Evolutionary conservation across 1,140 invertebrate species (phyloP), one percentile per base, ranked within the genome.

Genomic region (Drosophila repleta): DNA sequence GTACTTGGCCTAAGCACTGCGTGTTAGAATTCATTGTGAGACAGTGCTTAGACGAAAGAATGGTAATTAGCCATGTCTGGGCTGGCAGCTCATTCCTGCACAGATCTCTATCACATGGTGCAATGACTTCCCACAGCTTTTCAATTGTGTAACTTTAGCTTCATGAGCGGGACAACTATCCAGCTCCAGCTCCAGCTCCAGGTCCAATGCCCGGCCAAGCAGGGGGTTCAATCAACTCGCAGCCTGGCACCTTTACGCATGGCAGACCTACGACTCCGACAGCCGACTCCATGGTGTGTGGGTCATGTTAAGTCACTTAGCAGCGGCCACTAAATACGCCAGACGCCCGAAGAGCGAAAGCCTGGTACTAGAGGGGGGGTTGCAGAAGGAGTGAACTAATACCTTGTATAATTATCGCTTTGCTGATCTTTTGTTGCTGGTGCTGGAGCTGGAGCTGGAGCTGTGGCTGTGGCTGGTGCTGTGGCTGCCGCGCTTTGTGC

Each of bases 361-460:
- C 0, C 1, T 18, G 64, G 39, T 11, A 45, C 7, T 10, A n/a
- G 18, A 8, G 8, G 7, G 29, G n/a, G 13, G 13, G 32, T 5
- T 15, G 51, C 17, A 49, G 18, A 21, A 37, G 66, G 74, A 52
- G 73, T 87, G 57, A 87, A 79, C 70, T 87, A 85, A 87, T 87
- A 87, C 79, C 78, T 83, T 66, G 76, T 88, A 76, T 88, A 88
- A 88, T 88, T 88, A 88, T 88, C 83, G 84, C 83, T 79, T 88
- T 88, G 79, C 80, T 79, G 80, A 84, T 84, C 80, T 81, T 61
- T 70, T 87, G 74, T 62, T 76, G 43, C 46, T 46, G 43, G 1
- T 45, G 43, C 11, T 76, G 60, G 4, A 17, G 39, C 15, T 17
- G 39, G 3, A n/a, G n/a, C n/a, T n/a, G 13, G n/a, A 6, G 13